phyloP scores from a whole-genome alignment of 53 echinoderm and acorn worm genomes.

The Crossaster papposus region DNA sequence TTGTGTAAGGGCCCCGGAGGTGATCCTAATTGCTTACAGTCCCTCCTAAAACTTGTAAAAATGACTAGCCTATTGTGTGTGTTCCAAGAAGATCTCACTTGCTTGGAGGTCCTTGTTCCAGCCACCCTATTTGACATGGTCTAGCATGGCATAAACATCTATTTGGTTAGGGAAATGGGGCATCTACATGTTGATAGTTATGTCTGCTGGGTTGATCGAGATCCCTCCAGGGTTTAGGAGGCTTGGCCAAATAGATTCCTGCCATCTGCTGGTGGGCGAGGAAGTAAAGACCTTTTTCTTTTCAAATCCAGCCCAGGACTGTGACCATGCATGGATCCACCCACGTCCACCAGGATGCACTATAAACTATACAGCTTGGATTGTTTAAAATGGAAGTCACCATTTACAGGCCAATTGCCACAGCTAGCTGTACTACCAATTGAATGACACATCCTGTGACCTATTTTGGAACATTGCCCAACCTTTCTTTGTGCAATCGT shows the following conservation, averaged over 20 bases:
- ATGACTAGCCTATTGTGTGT: slow-evolving; percentile 40
- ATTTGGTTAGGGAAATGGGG: slow-evolving; percentile 6
- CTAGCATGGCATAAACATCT: slow-evolving; percentile 31
- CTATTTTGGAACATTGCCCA: too few species aligned
- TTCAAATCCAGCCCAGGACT: too few species aligned
- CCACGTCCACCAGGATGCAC: too few species aligned
- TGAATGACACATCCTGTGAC: too few species aligned
- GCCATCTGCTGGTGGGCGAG: slow-evolving; percentile 4
- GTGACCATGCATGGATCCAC: too few species aligned
- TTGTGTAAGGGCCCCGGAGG: not conserved
- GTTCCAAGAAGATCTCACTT: slow-evolving; percentile 31
- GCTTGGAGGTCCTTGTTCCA: slow-evolving; percentile 33
- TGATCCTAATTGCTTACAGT: slow-evolving; percentile 25
- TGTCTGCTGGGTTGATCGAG: not conserved
- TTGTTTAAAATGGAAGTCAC: too few species aligned
- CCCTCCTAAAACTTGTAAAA: not conserved
- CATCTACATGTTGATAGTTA: not conserved
- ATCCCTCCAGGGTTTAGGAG: not conserved
- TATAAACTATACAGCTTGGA: too few species aligned
- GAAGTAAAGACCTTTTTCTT: too few species aligned
- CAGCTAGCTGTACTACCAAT: too few species aligned
- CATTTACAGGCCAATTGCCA: too few species aligned
- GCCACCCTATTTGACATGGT: not conserved
- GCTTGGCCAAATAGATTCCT: slow-evolving; percentile 1
- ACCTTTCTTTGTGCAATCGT: too few species aligned